These are phyloP conservation scores for Synergus itoensis DNA, from an alignment of 2,888 invertebrate species.

Conservation along the genomic window DNA sequence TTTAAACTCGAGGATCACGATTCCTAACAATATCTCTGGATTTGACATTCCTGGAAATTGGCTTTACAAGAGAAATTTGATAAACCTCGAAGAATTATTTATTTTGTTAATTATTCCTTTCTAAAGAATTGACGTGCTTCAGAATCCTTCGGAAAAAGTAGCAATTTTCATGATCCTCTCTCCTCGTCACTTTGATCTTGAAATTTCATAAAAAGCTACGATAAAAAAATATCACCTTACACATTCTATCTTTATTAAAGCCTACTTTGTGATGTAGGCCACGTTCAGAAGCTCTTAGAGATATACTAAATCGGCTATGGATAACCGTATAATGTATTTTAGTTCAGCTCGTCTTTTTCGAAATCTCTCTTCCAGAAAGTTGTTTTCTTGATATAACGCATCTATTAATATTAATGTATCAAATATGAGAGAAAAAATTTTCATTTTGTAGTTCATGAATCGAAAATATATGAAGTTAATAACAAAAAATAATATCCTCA, in stretches of 20 bases:
- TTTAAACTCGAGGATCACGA: neutral
- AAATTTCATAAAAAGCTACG: neutral
- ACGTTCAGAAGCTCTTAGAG: neutral
- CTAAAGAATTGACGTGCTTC: neutral
- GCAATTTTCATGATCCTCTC: neutral
- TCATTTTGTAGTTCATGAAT: too few species aligned
- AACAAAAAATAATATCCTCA: neutral
- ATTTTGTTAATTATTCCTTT: neutral
- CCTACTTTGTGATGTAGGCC: constrained; percentile 10
- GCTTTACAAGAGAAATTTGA: neutral
- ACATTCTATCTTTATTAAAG: constrained; percentile 1
- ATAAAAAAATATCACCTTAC: neutral
- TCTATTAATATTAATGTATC: too few species aligned
- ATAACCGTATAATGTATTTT: neutral
- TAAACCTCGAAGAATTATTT: neutral
- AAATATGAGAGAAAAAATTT: too few species aligned
- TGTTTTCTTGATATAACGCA: too few species aligned
- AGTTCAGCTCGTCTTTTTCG: neutral
- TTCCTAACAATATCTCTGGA: neutral
- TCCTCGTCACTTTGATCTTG: neutral
- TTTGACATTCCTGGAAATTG: neutral
- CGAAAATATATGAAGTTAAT: too few species aligned
- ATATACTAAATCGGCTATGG: neutral
- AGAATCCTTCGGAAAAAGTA: neutral
- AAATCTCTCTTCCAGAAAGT: too few species aligned